Evolutionary conservation across 2,888 invertebrate species (phyloP).

Genomic region (Metacarcinus magister): DNA sequence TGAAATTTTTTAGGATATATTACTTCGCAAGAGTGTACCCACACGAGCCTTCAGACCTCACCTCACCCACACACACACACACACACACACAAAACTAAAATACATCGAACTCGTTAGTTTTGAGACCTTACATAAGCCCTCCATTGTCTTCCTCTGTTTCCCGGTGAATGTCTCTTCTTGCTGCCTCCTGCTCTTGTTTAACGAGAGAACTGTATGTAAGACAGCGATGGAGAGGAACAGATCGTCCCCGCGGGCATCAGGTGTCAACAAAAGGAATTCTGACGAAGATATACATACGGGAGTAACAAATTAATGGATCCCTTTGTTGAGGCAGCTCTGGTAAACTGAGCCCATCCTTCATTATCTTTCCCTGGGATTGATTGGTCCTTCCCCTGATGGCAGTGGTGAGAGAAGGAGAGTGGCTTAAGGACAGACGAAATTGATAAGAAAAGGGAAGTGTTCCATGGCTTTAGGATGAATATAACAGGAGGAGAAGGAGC

Average conservation of each 20-base stretch:
- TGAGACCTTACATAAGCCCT: background rate
- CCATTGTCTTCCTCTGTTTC: background rate
- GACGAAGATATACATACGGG: constrained; percentile 1
- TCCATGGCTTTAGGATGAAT: too few relatives aligned
- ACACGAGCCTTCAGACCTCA: background rate
- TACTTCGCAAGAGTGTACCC: background rate
- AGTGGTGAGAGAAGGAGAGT: background rate
- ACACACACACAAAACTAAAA: background rate
- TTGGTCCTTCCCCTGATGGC: background rate
- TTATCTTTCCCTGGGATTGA: background rate
- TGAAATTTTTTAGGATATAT: too few relatives aligned
- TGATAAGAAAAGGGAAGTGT: background rate
- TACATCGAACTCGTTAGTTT: background rate
- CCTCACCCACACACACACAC: background rate
- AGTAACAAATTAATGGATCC: constrained; percentile 16
- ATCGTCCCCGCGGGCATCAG: constrained; percentile 5
- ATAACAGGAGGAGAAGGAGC: background rate
- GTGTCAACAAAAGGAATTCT: background rate
- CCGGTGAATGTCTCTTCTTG: background rate
- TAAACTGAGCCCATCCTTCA: constrained; percentile 33
- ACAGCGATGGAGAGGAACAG: background rate
- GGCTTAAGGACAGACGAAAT: background rate
- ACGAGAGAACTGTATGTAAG: background rate
- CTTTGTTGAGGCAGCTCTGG: constrained; percentile 30
- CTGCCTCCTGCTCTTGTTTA: background rate